These are phyloP conservation scores for Rhynchophorus ferrugineus DNA, from an alignment of 1,140 invertebrate species.

Conservation along the genomic window DNA sequence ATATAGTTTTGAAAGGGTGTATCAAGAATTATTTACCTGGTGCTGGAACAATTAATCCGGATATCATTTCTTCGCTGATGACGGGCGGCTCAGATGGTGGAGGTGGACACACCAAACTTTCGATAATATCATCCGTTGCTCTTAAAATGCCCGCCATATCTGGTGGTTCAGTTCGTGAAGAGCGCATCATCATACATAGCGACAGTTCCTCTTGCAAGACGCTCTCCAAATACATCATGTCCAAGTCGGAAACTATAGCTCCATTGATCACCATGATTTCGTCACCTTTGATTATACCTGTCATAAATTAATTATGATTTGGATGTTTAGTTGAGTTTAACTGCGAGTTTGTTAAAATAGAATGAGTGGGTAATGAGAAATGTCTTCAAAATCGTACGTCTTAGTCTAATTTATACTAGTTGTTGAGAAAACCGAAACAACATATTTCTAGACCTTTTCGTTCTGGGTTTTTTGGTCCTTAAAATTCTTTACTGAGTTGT, in stretches of 20 bases:
- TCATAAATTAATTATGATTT: no score
- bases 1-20: no score
- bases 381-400: no score
- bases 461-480: no score
- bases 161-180: constrained; percentile 88
- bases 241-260: constrained; percentile 92
- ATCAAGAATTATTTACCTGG: constrained; percentile 58
- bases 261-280: constrained; percentile 99
- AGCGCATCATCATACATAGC: constrained; percentile 96
- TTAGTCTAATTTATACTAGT: no score
- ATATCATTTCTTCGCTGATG: constrained; percentile 93
- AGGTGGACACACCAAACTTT: constrained; percentile 90
- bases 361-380: no score
- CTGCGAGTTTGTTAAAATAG: no score
- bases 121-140: constrained; percentile 87
- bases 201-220: constrained; percentile 91
- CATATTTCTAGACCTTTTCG: no score
- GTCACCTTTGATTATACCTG: constrained; percentile 92
- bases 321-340: no score
- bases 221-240: constrained; percentile 98
- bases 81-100: constrained; percentile 86
- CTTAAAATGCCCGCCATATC: constrained; percentile 76
- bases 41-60: constrained; percentile 89
- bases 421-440: no score
- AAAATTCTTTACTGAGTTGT: no score